Evolutionary conservation across 2,797 vertebrate genomes (phyloP), one percentile per base, ranked within the genome.

Genomic region (Sciurus vulgaris): DNA sequence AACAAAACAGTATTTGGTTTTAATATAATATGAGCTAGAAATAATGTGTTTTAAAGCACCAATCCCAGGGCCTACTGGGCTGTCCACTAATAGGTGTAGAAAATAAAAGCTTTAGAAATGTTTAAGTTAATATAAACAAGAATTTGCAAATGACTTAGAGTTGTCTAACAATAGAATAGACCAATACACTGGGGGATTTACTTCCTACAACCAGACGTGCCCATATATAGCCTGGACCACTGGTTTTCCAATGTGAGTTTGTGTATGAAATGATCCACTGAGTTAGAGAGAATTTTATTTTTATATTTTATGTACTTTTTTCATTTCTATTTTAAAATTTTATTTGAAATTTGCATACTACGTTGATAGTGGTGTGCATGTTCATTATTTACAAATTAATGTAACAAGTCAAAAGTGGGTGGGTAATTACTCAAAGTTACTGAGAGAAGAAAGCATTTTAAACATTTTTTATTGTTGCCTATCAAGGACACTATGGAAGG

Each of bases 351-450:
- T 2, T 15, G 2, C 5, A 61, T 67, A 44, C 33, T 82, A 59
- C 22, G 78, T 72, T 92, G 65, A 78, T 24, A 59, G 0, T 73
- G 2, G 8, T 73, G 0, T 78, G 65, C 18, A 72, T 15, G 18
- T 20, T 81, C n/a, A 41, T n/a, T 89, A 61, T 82, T 93, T 85
- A 61, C 9, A 63, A 74, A 59, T 89, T 69, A 86, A 41, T 73
- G 0, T 28, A 67, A 67, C 2, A n/a, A 67, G 14, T 67, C 65
- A 67, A 67, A 67, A 67, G 33, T 15, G 33, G 33, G 14, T 79
- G 3, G 7, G 0, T 83, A 89, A 69, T 44, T 26, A 56, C 69
- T 93, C 41, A 77, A 91, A 89, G 9, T 65, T 82, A n/a, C 26
- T 73, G 8, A 72, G 11, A 86, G 24, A 79, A 86, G 13, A 76